These are phyloP conservation scores for Synodontis membranacea DNA, from an alignment of 2,113 vertebrate species.

Conservation along the genomic window DNA sequence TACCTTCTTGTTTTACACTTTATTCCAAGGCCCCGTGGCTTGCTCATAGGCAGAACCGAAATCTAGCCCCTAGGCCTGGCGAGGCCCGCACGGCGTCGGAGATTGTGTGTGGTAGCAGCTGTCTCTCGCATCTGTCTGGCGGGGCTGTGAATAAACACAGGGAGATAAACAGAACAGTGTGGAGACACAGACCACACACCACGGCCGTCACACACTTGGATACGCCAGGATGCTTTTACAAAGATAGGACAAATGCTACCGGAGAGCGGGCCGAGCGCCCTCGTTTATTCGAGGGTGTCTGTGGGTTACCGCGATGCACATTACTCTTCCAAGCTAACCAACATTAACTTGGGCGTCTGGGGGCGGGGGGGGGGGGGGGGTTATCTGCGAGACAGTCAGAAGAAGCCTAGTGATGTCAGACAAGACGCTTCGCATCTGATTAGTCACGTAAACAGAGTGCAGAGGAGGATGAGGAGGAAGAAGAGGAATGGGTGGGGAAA, in stretches of 20 bases:
- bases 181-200: constrained; percentile 52
- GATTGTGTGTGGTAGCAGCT: constrained; percentile 49
- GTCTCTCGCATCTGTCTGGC: constrained; percentile 54
- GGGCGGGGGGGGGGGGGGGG: too few relatives aligned
- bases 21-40: neutral
- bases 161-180: constrained; percentile 44
- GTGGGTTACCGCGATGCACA: neutral
- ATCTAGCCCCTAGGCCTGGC: constrained; percentile 33
- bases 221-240: constrained; percentile 31
- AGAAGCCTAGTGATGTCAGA: neutral
- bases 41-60: constrained; percentile 23
- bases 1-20: constrained; percentile 28
- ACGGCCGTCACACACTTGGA: constrained; percentile 38
- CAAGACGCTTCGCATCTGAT: neutral
- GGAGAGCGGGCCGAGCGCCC: constrained; percentile 20
- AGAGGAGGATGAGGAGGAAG: neutral
- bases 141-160: constrained; percentile 53
- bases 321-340: neutral
- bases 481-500: constrained; percentile 28
- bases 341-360: constrained; percentile 13
- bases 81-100: constrained; percentile 27
- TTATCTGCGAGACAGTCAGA: neutral
- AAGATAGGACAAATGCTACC: constrained; percentile 52
- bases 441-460: constrained; percentile 36
- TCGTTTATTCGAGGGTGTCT: constrained; percentile 16